Evolutionary conservation across 1,140 invertebrate genomes (phyloP).

Genomic region (Aphaenogaster ashmeadi): DNA sequence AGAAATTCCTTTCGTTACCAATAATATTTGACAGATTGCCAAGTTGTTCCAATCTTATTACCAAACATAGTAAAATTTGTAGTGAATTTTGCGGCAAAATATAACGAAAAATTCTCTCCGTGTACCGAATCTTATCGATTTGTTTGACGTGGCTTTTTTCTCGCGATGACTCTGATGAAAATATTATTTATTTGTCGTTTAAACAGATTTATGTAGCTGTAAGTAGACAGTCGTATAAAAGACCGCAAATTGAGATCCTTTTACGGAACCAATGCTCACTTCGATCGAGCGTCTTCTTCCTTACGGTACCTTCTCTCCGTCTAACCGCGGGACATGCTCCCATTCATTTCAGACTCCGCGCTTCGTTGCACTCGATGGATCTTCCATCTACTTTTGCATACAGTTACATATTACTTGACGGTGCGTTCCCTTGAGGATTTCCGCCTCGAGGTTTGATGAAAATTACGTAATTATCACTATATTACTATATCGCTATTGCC

Average conservation of each 20-base stretch:
- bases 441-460: conserved; percentile 31
- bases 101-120: no score
- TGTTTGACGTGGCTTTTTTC: background rate
- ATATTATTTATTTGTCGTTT: conserved; percentile 40
- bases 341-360: conserved; percentile 64
- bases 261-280: conserved; percentile 45
- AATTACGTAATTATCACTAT: conserved; percentile 29
- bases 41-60: no score
- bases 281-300: conserved; percentile 34
- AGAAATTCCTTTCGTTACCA: no score
- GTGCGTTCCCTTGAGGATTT: conserved; percentile 28
- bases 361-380: conserved; percentile 69
- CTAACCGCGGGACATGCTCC: conserved; percentile 66
- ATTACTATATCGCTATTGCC: background rate
- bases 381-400: conserved; percentile 54
- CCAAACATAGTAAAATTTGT: no score
- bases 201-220: conserved; percentile 24
- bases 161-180: background rate
- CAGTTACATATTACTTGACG: conserved; percentile 44
- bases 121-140: conserved; percentile 33
- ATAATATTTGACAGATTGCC: no score
- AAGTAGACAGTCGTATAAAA: conserved; percentile 42
- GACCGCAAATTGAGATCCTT: conserved; percentile 56
- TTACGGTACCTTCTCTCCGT: conserved; percentile 22
- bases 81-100: no score